Evolutionary conservation across 1,140 invertebrate genomes (phyloP).

Genomic region (Ips nitidus): DNA sequence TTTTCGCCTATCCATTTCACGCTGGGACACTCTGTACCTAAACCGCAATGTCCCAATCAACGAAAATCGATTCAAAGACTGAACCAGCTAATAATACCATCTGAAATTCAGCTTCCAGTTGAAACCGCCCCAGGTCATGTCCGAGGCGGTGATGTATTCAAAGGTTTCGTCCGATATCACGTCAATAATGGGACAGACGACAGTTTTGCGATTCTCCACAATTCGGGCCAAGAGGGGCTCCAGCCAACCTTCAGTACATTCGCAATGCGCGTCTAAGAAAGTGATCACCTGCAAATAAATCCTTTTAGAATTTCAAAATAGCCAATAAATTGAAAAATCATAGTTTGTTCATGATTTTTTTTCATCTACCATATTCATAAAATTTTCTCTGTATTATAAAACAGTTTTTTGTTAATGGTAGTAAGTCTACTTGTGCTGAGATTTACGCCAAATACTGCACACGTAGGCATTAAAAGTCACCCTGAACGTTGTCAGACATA

Average conservation of each 20-base stretch:
- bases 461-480: too few species aligned
- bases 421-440: too few species aligned
- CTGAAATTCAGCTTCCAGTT: conserved; percentile 98
- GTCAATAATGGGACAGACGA: conserved; percentile 97
- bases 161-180: conserved; percentile 98
- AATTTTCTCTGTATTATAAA: too few species aligned
- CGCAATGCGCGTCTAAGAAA: conserved; percentile 96
- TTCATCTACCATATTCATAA: too few species aligned
- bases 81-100: conserved; percentile 60
- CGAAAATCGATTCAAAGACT: neutral
- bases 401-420: too few species aligned
- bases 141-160: conserved; percentile 92
- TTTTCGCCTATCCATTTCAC: conserved; percentile 88
- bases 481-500: too few species aligned
- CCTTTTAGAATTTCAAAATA: neutral
- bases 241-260: conserved; percentile 93
- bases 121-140: conserved; percentile 96
- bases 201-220: conserved; percentile 86
- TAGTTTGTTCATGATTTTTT: neutral
- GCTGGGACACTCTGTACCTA: conserved; percentile 93
- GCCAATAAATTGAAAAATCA: neutral
- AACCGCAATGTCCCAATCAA: neutral
- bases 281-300: conserved; percentile 65
- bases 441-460: too few species aligned
- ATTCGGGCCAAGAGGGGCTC: conserved; percentile 89